Evolutionary conservation across 2,113 vertebrate species (phyloP), one percentile per base, ranked within the genome.

Genomic region (Labeo rohita): DNA sequence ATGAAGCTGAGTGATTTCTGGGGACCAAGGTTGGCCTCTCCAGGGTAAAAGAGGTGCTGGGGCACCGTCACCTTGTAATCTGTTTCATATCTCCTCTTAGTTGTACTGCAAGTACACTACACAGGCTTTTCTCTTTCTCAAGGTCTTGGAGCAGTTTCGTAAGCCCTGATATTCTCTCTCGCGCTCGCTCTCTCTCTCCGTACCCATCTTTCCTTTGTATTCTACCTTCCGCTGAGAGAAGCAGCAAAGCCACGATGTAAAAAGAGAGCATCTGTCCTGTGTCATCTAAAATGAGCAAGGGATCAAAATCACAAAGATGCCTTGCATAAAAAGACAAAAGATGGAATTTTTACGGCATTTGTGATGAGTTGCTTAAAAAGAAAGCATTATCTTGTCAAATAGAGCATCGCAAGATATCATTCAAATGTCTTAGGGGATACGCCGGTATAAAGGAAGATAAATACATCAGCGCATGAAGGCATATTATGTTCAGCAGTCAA

Each of bases 1-100:
- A 90, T 88, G 87, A 86, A 86, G 78, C 89, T 18, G 59, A 86
- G 87, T 85, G 87, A 88, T 88, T 90, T 86, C 83, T 74, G 50
- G 65, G 66, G 84, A 86, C 84, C 81, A 65, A 65, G 61, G 84
- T 74, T 84, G 76, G 52, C 82, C 78, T 74, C 89, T 90, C 85
- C 52, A 23, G 52, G 83, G 77, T 84, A 86, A 86, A 77, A 63
- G 85, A 85, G 84, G 87, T 66, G 76, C 68, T n/a, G 74, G 77
- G 56, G 15, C 49, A 54, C 47, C 61, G 80, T 85, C 87, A 88
- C 84, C 87, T 86, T 82, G 68, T 86, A 90, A 88, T 88, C 89
- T 74, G 77, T 84, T 84, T 88, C 68, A 79, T 88, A 80, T 85
- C 77, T 75, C 68, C 21, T 59, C 18, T 50, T 54, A 73, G 77